These are phyloP conservation scores for Zosterops lateralis DNA, from an alignment of 2,113 vertebrate genomes.

Conservation along the genomic window DNA sequence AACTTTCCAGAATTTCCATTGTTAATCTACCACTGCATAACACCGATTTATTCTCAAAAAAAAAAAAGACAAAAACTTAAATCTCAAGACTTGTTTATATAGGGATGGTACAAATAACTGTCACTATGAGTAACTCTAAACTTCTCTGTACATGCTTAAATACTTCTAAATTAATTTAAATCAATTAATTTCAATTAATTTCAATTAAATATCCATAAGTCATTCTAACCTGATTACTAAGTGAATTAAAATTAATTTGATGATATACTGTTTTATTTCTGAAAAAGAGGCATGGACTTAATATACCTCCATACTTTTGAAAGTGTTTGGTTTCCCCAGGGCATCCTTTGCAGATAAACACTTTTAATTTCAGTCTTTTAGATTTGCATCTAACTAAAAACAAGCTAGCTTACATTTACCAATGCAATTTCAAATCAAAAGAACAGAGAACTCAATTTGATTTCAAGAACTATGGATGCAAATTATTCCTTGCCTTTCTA, in stretches of 20 bases:
- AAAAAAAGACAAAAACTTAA: not conserved
- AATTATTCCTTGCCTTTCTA: not conserved
- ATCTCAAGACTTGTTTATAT: not conserved
- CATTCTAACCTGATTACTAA: not conserved
- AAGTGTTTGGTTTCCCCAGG: not conserved
- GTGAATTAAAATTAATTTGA: not conserved
- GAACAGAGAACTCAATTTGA: not conserved
- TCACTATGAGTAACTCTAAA: not conserved
- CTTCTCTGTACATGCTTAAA: not conserved
- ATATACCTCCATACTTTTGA: not conserved
- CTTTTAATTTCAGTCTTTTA: not conserved
- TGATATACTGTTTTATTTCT: not conserved
- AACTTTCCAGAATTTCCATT: not conserved
- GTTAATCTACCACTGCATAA: not conserved
- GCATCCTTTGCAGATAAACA: not conserved
- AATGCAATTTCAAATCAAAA: not conserved
- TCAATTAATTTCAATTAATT: not conserved
- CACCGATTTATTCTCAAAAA: not conserved
- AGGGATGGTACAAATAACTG: not conserved
- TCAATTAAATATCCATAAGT: not conserved
- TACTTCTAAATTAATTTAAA: not conserved
- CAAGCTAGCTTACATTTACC: not conserved
- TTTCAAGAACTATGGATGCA: not conserved
- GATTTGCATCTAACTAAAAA: not conserved
- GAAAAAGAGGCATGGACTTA: not conserved